A percentile compares a stretch with the other conserved stretches of the same genome.
Evolutionary conservation across 2,797 vertebrate species (phyloP).

Genomic region (Periparus ater): DNA sequence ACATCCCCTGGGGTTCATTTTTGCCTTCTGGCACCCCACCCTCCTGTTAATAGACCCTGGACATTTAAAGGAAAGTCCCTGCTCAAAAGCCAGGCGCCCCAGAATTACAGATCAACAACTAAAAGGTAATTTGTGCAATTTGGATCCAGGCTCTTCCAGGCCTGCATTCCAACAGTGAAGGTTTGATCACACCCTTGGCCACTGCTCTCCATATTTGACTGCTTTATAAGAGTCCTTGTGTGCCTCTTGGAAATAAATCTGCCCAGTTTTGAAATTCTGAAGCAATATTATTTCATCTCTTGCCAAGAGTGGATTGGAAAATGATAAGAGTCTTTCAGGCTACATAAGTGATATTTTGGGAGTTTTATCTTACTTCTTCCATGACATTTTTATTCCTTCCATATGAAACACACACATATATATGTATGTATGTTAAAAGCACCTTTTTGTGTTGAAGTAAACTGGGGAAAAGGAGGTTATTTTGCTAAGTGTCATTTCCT

Average conservation of each 20-base stretch:
- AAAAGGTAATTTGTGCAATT: neutral
- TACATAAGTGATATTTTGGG: constrained; percentile 18
- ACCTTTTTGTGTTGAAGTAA: neutral
- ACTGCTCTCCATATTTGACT: neutral
- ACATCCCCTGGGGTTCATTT: neutral
- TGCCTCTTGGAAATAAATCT: constrained; percentile 28
- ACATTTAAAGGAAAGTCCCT: neutral
- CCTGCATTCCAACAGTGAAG: neutral
- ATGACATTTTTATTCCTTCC: constrained; percentile 50
- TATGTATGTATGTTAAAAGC: neutral
- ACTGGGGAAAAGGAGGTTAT: neutral
- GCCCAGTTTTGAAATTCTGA: constrained; percentile 24
- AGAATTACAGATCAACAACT: neutral
- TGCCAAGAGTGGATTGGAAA: constrained; percentile 49
- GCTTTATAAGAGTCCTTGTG: neutral
- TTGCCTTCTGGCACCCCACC: neutral
- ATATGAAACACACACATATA: neutral
- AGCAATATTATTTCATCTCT: constrained; percentile 48
- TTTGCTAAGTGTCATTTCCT: constrained; percentile 20
- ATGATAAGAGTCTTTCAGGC: constrained; percentile 40
- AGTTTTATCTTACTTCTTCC: constrained; percentile 20
- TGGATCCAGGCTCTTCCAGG: neutral
- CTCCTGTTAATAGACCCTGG: neutral
- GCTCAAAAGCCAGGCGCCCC: neutral
- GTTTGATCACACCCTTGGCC: neutral